Base-by-base conservation (phyloP, 1,140 invertebrate species). In the Drosophila pruinosa region DNA sequence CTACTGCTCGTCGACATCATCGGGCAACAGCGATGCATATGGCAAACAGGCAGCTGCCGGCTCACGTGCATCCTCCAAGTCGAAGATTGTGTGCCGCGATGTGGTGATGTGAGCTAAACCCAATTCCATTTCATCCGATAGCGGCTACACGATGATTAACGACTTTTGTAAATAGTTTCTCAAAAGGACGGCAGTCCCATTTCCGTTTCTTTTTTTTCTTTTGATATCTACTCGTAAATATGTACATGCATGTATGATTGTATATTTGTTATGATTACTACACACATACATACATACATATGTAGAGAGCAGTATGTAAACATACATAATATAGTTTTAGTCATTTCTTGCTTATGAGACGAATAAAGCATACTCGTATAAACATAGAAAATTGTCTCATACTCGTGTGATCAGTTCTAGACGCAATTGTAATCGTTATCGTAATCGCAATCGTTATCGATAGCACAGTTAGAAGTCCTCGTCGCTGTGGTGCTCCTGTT, bases 401-500 rank as follows among this genome's bases (percentile, higher is more conserved):
- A 4, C n/a, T 54, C 26, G 19, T 28, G 5, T 50, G 8, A 31
- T 50, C 3, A 12, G 14, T 50, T 50, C 14, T 12, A 6, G n/a
- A n/a, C 12, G 26, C 8, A 28, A 5, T 28, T 28, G 26, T 28
- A 0, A 28, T 34, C 28, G 28, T 10, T 31, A 10, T 0, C 28
- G 28, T n/a, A n/a, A 31, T 31, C 7, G 4, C 8, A 7, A 28
- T 28, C 5, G 26, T 4, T 12, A 36, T 36, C 34, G 34, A 36
- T 47, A 14, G 45, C 2, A 8, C 12, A 7, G 12, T 62, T 82
- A 91, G 28, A 91, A 91, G 54, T 91, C 90, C 64, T 91, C 90
- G 45, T 91, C 90, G 59, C 90, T 91, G 52, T 89, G 83, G 28
- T 90, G 72, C 31, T 91, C 90, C 38, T 70, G 39, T 24, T 91